A percentile compares a stretch with the other conserved stretches of the same genome.
Evolutionary conservation across 2,888 invertebrate genomes (phyloP).

Genomic region (Dasypogon diadema): DNA sequence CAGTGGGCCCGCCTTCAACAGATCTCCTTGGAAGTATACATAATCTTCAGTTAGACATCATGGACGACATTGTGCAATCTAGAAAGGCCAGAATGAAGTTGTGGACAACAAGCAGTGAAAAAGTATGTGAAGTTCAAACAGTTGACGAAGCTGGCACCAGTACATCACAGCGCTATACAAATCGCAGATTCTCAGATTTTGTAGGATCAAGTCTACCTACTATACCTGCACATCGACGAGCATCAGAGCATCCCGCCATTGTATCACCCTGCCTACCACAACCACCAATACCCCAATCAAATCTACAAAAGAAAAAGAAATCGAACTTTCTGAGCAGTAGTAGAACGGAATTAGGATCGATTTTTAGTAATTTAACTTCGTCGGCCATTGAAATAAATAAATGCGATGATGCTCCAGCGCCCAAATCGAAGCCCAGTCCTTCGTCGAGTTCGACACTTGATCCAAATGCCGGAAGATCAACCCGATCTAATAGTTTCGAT

Average conservation of each 20-base stretch:
- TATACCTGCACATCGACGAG: slow-evolving; percentile 74
- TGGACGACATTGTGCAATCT: slow-evolving; percentile 88
- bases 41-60: slow-evolving; percentile 86
- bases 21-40: slow-evolving; percentile 82
- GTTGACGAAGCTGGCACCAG: slow-evolving; percentile 75
- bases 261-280: slow-evolving; percentile 62
- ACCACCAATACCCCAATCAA: slow-evolving; percentile 60
- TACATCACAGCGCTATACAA: slow-evolving; percentile 74
- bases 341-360: slow-evolving; percentile 83
- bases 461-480: slow-evolving; percentile 70
- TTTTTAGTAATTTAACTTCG: slow-evolving; percentile 78
- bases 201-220: slow-evolving; percentile 70
- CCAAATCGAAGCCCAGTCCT: slow-evolving; percentile 59
- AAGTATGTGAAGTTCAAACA: slow-evolving; percentile 85
- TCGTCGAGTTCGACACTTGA: slow-evolving; percentile 62
- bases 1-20: slow-evolving; percentile 78
- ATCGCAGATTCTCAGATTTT: slow-evolving; percentile 79
- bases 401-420: slow-evolving; percentile 71
- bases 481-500: slow-evolving; percentile 87
- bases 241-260: slow-evolving; percentile 79
- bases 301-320: slow-evolving; percentile 61
- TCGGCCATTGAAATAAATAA: slow-evolving; percentile 84
- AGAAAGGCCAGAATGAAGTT: slow-evolving; percentile 86
- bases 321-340: slow-evolving; percentile 80
- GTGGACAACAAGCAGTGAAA: slow-evolving; percentile 85